Base-by-base conservation (phyloP, 1,140 invertebrate genomes). In the Saccostrea cuccullata region DNA sequence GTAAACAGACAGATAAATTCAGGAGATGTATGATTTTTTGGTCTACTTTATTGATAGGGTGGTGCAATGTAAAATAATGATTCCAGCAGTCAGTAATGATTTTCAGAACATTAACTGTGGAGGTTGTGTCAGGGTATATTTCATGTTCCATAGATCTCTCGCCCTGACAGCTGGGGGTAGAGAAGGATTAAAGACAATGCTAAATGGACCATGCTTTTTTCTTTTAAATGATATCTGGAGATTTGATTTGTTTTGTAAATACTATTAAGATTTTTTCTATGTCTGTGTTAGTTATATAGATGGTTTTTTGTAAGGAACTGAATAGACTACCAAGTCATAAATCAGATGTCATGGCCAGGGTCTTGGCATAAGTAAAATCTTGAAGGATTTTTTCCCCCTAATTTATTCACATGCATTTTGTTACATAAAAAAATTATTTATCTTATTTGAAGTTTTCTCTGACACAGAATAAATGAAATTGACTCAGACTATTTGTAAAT, bases 171-270 rank as follows among this genome's bases (percentile, higher is more conserved):
- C 70, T 36, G 70, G 70, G 70, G 70, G 70, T 77, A 77, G 5
- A 17, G 70, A 12, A 30, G 30, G 70, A 77, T 77, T 36, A 77
- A 77, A 77, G 70, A 77, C 70, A 77, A 12, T 4, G 30, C 9
- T 77, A 77, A 77, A 77, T 77, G 70, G 70, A 15, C 70, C 70
- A 20, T 77, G 15, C 26, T 36, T 77, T 77, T 77, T 77, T 77
- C 70, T 77, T 77, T 77, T 77, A 12, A 77, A 36, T 77, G 23
- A 23, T 77, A 12, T 26, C 70, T 64, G 13, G 70, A 36, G 70
- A 77, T 77, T 64, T 77, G 70, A 77, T 77, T 77, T 77, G 23
- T 36, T 77, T 77, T 77, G 70, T 30, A 77, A 77, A 77, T 77
- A 77, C 70, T 77, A 77, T 77, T 77, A 26, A 77, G 70, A 77